Evolutionary conservation across 1,140 invertebrate species (phyloP).

Genomic region (Zaprionus africanus): DNA sequence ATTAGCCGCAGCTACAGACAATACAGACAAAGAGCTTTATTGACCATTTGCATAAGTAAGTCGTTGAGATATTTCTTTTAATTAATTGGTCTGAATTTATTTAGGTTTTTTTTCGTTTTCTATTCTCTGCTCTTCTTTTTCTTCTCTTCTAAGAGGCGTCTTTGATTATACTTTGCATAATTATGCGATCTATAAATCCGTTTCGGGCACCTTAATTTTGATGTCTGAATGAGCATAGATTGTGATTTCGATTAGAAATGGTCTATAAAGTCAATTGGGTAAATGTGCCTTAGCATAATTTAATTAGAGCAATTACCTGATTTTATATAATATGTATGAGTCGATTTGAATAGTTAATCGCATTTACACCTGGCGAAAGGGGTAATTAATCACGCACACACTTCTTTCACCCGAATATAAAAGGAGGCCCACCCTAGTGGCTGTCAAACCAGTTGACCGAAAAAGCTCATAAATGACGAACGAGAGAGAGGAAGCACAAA

Average conservation of each 20-base stretch:
- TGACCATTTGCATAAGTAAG: constrained; percentile 68
- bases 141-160: constrained; percentile 3
- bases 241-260: not conserved
- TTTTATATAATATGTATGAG: not conserved
- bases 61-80: constrained; percentile 52
- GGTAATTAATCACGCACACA: constrained; percentile 20
- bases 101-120: constrained; percentile 33
- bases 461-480: constrained; percentile 21
- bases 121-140: not conserved
- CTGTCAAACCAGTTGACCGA: not conserved
- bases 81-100: constrained; percentile 76
- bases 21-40: constrained; percentile 67
- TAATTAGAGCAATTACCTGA: not conserved
- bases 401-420: constrained; percentile 16
- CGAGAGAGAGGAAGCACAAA: not conserved
- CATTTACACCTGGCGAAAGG: not conserved
- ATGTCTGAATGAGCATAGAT: constrained; percentile 17
- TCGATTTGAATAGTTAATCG: constrained; percentile 20
- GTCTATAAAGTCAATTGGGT: not conserved
- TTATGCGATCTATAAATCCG: constrained; percentile 43
- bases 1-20: constrained; percentile 40
- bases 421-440: constrained; percentile 20
- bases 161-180: constrained; percentile 64
- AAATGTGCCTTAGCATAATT: not conserved
- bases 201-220: constrained; percentile 23